Evolutionary conservation across 1,140 invertebrate species (phyloP).

Genomic region (Zophobas morio): DNA sequence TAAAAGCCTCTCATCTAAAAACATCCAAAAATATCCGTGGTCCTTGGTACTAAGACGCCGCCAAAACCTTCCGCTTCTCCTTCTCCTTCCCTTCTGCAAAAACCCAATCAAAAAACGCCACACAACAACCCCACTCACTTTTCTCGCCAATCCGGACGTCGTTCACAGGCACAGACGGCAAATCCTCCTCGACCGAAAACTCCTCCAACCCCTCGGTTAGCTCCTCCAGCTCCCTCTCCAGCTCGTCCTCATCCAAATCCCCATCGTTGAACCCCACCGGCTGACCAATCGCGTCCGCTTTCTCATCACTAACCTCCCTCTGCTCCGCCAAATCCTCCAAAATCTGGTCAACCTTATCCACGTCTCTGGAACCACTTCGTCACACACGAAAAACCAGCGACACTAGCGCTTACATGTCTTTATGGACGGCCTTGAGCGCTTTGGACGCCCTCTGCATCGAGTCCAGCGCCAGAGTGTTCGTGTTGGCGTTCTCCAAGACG

Average conservation of each 20-base stretch:
- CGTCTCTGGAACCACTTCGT: constrained; percentile 79
- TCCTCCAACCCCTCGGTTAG: constrained; percentile 87
- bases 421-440: constrained; percentile 95
- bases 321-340: constrained; percentile 99
- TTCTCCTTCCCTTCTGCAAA: background rate
- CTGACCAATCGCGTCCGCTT: constrained; percentile 98
- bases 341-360: constrained; percentile 98
- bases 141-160: background rate
- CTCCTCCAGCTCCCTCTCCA: constrained; percentile 86
- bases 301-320: constrained; percentile 98
- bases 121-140: background rate
- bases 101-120: background rate
- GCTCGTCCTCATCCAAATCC: constrained; percentile 93
- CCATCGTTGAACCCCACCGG: constrained; percentile 91
- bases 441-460: constrained; percentile 97
- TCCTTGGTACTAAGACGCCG: background rate
- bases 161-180: constrained; percentile 77
- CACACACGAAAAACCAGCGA: background rate
- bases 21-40: background rate
- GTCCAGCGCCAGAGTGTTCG: constrained; percentile 97
- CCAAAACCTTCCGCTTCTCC: background rate
- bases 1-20: background rate
- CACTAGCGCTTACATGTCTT: constrained; percentile 87
- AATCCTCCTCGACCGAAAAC: constrained; percentile 80
- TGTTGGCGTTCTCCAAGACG: constrained; percentile 98